A percentile compares a stretch with the other conserved stretches of the same genome.
These are phyloP conservation scores for Buteo buteo DNA, from an alignment of 2,113 vertebrate species.

Conservation along the genomic window DNA sequence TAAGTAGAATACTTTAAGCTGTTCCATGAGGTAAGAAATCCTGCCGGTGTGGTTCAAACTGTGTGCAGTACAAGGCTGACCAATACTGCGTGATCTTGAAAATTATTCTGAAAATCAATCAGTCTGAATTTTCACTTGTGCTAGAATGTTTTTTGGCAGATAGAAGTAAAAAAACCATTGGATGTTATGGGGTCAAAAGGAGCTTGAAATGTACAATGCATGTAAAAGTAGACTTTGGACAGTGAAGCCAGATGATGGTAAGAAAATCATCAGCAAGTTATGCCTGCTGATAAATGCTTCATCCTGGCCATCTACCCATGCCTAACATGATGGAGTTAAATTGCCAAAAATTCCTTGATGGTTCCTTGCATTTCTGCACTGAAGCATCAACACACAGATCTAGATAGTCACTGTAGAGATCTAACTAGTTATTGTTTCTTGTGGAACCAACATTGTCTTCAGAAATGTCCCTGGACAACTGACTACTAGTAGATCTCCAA, in stretches of 20 bases:
- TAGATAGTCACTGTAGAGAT: not conserved
- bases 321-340: not conserved
- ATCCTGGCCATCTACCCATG: not conserved
- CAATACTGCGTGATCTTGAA: not conserved
- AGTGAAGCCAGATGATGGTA: not conserved
- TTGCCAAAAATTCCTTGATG: not conserved
- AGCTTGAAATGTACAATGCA: not conserved
- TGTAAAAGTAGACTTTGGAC: not conserved
- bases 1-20: not conserved
- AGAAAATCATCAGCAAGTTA: not conserved
- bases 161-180: not conserved
- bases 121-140: not conserved
- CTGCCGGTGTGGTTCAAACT: not conserved
- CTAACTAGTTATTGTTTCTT: not conserved
- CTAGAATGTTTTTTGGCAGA: not conserved
- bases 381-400: not conserved
- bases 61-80: not conserved
- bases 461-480: not conserved
- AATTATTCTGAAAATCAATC: not conserved
- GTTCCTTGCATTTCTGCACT: not conserved
- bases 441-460: fast-evolving
- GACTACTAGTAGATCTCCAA: not conserved
- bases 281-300: not conserved
- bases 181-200: not conserved
- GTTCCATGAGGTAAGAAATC: not conserved